phyloP scores from a whole-genome alignment of 2,888 invertebrate species.

The Eudiplozoon nipponicum region DNA sequence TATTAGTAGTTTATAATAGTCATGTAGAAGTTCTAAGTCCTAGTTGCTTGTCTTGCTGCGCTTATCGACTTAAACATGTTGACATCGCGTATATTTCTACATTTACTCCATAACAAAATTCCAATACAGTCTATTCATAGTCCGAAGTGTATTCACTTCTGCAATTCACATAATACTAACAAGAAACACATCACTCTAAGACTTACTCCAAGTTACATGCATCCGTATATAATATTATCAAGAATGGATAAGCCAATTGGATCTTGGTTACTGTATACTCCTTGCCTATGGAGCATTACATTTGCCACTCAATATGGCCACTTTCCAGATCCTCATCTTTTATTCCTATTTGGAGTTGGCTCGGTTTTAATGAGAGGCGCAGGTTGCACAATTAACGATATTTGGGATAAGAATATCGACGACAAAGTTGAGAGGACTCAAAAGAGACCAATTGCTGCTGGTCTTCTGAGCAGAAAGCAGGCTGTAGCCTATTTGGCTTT shows the following conservation, averaged over 20 bases:
- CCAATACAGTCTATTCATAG: no score
- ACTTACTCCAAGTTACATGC: no score
- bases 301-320: background rate
- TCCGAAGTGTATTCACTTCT: no score
- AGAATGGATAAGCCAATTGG: constrained; percentile 1
- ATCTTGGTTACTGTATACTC: background rate
- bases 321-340: background rate
- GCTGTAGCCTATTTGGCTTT: background rate
- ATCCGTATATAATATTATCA: background rate
- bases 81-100: no score
- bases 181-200: no score
- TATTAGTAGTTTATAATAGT: no score
- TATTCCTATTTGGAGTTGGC: background rate
- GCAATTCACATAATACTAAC: no score
- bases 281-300: background rate
- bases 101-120: no score
- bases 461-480: background rate
- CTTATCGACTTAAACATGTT: no score
- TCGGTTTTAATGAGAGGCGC: constrained; percentile 1
- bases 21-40: no score
- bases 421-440: background rate
- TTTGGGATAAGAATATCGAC: constrained; percentile 5
- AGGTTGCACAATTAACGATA: background rate
- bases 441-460: background rate
- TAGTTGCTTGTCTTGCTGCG: no score